phyloP scores from a whole-genome alignment of 1,140 invertebrate species.

The Drosophila ogumai region DNA sequence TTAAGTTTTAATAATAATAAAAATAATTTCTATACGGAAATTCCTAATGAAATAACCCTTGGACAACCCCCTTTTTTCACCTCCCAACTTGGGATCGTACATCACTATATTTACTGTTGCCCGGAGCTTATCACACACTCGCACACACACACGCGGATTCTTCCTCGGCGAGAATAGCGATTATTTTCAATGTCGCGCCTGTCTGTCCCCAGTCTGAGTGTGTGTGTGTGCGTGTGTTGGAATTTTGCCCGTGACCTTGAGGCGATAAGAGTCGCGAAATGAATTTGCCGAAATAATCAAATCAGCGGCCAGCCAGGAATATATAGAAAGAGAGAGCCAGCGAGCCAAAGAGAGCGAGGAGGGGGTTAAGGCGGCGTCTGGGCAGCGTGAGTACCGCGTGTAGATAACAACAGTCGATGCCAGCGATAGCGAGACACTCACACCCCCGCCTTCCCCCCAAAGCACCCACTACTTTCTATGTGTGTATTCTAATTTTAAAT shows the following conservation, averaged over 20 bases:
- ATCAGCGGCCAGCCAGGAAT: slow-evolving; percentile 30
- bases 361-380: slow-evolving; percentile 29
- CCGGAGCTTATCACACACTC: slow-evolving; percentile 28
- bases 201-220: slow-evolving; percentile 22
- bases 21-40: not conserved
- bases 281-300: slow-evolving; percentile 81
- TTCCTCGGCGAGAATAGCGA: slow-evolving; percentile 40
- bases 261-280: slow-evolving; percentile 81
- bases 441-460: not conserved
- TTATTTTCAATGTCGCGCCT: slow-evolving; percentile 79
- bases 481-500: slow-evolving; percentile 69
- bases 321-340: not conserved
- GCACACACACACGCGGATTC: slow-evolving; percentile 10
- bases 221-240: slow-evolving; percentile 56
- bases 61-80: not conserved
- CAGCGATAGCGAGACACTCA: slow-evolving; percentile 48
- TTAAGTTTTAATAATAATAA: too few species aligned
- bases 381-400: slow-evolving; percentile 59
- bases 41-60: slow-evolving; percentile 5
- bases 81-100: not conserved
- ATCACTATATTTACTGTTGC: slow-evolving; percentile 23
- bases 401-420: slow-evolving; percentile 67
- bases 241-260: slow-evolving; percentile 82
- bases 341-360: not conserved
- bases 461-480: not conserved